phyloP scores from a whole-genome alignment of 2,888 invertebrate genomes.

The Zygaena filipendulae region DNA sequence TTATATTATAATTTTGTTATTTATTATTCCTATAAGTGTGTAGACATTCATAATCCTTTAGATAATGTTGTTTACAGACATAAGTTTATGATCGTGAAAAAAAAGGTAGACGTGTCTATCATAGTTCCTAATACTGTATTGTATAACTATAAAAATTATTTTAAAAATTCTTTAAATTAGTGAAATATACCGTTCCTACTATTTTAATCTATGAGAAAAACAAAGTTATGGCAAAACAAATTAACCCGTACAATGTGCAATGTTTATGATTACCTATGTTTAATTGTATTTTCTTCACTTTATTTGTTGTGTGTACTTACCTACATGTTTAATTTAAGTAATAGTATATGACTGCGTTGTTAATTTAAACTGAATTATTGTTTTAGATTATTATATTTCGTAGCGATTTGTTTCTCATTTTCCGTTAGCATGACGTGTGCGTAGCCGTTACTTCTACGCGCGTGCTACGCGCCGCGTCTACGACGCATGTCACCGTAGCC shows the following conservation, averaged over 20 bases:
- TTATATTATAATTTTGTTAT: constrained; percentile 40
- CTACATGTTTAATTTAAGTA: no score
- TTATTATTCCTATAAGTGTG: constrained; percentile 20
- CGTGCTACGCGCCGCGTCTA: constrained; percentile 55
- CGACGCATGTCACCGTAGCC: constrained; percentile 52
- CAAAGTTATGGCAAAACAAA: no score
- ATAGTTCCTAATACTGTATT: constrained; percentile 68
- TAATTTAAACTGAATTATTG: constrained; percentile 18
- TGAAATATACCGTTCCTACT: constrained; percentile 67
- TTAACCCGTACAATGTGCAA: no score
- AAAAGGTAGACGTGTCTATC: constrained; percentile 63
- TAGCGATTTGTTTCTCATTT: constrained; percentile 37
- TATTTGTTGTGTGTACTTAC: background rate
- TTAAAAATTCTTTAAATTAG: constrained; percentile 66
- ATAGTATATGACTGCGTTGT: constrained; percentile 9
- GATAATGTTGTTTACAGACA: constrained; percentile 51
- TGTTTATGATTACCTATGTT: no score
- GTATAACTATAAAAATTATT: constrained; percentile 52
- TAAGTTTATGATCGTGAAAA: constrained; percentile 55
- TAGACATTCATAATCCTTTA: constrained; percentile 25
- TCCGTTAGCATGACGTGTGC: constrained; percentile 37
- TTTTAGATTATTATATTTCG: constrained; percentile 24
- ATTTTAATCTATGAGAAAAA: constrained; percentile 55
- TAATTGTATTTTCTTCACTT: no score
- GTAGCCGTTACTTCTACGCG: constrained; percentile 24